Evolutionary conservation across 53 echinoderm and acorn worm genomes (phyloP).

Genomic region (Holothuria leucospilota): DNA sequence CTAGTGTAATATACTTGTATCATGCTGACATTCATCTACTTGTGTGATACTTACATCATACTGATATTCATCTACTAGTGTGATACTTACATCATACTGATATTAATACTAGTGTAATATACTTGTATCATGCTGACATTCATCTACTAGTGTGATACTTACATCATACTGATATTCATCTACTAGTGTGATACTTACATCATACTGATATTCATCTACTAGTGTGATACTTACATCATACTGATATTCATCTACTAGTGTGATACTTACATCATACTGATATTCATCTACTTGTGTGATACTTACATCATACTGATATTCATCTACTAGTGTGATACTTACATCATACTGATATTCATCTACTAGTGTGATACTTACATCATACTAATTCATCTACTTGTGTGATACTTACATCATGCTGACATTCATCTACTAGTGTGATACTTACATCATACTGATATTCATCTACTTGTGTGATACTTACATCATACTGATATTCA

Average conservation of each 20-base stretch:
- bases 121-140: no score
- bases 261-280: slow-evolving; percentile 50
- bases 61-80: slow-evolving; percentile 89
- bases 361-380: not conserved
- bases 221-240: slow-evolving; percentile 76
- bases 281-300: no score
- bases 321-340: not conserved
- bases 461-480: slow-evolving; percentile 31
- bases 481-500: slow-evolving; percentile 96
- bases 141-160: not conserved
- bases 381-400: not conserved
- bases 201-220: no score
- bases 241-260: slow-evolving; percentile 89
- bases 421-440: not conserved
- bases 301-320: no score
- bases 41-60: slow-evolving; percentile 76
- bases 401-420: slow-evolving; percentile 9
- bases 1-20: no score
- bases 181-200: not conserved
- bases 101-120: no score
- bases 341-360: not conserved
- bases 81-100: slow-evolving; percentile 50
- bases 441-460: not conserved
- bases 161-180: not conserved
- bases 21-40: no score